phyloP scores from a whole-genome alignment of 2,797 vertebrate genomes.

The Miichthys miiuy region DNA sequence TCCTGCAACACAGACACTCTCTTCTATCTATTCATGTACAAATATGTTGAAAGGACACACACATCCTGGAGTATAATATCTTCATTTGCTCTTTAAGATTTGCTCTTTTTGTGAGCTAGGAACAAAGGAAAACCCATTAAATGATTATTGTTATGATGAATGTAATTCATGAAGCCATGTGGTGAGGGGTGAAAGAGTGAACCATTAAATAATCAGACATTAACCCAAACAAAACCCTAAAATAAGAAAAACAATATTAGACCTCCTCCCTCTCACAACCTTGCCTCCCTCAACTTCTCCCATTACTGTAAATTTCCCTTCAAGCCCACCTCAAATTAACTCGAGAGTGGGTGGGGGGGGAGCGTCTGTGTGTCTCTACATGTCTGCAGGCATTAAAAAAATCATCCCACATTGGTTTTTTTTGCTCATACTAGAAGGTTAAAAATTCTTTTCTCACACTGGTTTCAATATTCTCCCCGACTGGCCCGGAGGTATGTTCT shows the following conservation, averaged over 20 bases:
- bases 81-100: background rate
- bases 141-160: too few relatives aligned
- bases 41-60: background rate
- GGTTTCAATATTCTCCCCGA: background rate
- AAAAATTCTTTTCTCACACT: background rate
- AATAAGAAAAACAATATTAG: background rate
- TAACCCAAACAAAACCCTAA: background rate
- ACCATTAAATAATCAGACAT: background rate
- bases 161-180: background rate
- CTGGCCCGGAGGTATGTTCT: constrained; percentile 1
- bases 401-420: constrained; percentile 15
- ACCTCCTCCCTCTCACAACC: background rate
- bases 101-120: background rate
- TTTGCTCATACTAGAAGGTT: background rate
- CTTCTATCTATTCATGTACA: background rate
- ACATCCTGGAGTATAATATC: too few relatives aligned
- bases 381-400: constrained; percentile 27
- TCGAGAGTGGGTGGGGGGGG: constrained; percentile 15
- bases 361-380: constrained; percentile 2
- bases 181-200: background rate
- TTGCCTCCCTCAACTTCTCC: background rate
- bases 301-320: constrained; percentile 40
- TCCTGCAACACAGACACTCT: background rate
- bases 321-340: constrained; percentile 33
- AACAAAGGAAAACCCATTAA: background rate